Evolutionary conservation across 2,888 invertebrate genomes (phyloP).

Genomic region (Mesorhabditis sp.): DNA sequence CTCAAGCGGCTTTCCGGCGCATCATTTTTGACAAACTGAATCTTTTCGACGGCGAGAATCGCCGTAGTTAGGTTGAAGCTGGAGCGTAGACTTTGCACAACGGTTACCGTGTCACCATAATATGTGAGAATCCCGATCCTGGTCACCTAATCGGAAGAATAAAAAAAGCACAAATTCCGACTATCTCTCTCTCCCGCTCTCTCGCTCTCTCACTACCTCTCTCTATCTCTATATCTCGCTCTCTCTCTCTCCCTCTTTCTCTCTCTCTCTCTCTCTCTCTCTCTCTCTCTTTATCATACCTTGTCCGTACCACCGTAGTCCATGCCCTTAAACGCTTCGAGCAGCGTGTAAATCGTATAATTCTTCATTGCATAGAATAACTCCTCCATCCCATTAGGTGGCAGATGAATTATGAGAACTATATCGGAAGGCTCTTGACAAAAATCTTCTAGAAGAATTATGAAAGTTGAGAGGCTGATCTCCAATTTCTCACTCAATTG

Average conservation of each 20-base stretch:
- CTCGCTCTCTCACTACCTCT: no score
- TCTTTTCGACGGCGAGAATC: not conserved
- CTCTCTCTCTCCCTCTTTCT: no score
- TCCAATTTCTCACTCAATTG: not conserved
- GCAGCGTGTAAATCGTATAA: not conserved
- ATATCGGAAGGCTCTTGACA: not conserved
- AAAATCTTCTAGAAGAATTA: not conserved
- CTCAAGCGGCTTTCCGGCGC: no score
- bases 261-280: not conserved
- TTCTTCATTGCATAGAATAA: not conserved
- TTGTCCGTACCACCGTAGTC: not conserved
- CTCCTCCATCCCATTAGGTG: not conserved
- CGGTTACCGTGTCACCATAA: not conserved
- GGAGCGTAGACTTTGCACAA: not conserved
- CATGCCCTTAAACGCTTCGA: not conserved
- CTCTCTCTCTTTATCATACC: not conserved
- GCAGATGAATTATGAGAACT: not conserved
- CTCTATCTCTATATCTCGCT: no score
- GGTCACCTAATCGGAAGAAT: not conserved
- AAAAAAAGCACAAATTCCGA: no score
- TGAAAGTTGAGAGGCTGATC: not conserved
- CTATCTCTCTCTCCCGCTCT: no score
- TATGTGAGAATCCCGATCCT: not conserved
- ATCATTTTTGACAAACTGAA: not conserved
- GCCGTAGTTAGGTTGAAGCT: not conserved